Evolutionary conservation across 2,888 invertebrate species (phyloP), one percentile per base, ranked within the genome.

Genomic region (Agriopis aurantiaria): DNA sequence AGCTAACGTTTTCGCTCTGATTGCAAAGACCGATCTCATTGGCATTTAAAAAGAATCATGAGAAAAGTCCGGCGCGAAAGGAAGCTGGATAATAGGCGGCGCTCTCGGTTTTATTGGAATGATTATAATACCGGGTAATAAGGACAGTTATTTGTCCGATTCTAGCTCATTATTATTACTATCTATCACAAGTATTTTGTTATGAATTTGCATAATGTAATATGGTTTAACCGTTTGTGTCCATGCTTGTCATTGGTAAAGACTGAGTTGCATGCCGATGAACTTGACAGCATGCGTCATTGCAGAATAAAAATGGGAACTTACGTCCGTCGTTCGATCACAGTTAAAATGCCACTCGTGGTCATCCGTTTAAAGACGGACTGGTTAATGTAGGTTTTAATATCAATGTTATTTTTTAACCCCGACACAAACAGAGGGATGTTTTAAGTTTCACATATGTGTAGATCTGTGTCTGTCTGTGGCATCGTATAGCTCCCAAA

Each of bases 71-170:
- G 58, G 53, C 53, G 59, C 48, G 11, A 68, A 58, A 63, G 63
- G 65, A 71, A 67, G 58, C 64, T 49, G 53, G 66, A 69, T 71
- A 69, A 73, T 73, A 67, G 65, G 48, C 68, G 48, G 53, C 45
- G 55, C 61, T 71, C 62, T 45, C 49, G 58, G 60, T 64, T 69
- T 70, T 64, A 69, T 66, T 70, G 65, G 68, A 74, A 71, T 70
- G 68, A 66, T 70, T 68, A 66, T 66, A 59, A 66, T 66, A 59
- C 55, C 66, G 49, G 57, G 68, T 65, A 74, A 72, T 71, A 74
- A 68, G 55, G 65, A 60, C 69, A 49, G 64, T 67, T 65, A 68
- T 71, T 71, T 68, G 66, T 56, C 61, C 57, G 52, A 65, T 69
- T 69, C 66, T 11, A 49, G 51, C 40, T 49, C 49, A 40, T 51